phyloP scores from a whole-genome alignment of 2,113 vertebrate genomes.

The Nothobranchius furzeri region DNA sequence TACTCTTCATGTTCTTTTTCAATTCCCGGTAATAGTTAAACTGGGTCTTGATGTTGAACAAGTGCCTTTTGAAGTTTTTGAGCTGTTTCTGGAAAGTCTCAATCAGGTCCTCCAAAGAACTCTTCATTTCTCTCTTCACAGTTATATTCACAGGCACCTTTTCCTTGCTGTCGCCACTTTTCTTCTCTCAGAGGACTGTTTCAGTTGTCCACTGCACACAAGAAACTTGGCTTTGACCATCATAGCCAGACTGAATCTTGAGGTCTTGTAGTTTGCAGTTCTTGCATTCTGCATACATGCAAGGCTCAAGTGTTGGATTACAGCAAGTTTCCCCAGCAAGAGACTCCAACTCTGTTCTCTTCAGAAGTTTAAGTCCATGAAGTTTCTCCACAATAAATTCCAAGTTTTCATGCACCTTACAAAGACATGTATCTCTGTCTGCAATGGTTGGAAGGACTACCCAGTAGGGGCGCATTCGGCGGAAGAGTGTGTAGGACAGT shows the following conservation, averaged over 20 bases:
- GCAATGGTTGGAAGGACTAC: no score
- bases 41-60: background rate
- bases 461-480: no score
- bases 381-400: background rate
- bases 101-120: background rate
- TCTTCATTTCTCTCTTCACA: background rate
- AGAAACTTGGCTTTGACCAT: background rate
- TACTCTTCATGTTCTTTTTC: background rate
- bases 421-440: background rate
- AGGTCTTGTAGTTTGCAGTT: background rate
- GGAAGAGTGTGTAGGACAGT: no score
- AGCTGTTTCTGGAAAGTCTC: background rate
- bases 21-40: background rate
- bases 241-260: background rate
- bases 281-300: constrained; percentile 8
- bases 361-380: background rate
- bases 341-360: background rate
- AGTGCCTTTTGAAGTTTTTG: background rate
- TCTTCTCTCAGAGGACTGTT: constrained; percentile 7
- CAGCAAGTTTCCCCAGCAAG: background rate
- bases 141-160: background rate
- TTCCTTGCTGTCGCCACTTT: background rate
- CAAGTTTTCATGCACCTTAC: constrained; percentile 2
- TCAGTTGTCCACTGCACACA: background rate
- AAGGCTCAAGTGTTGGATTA: background rate